phyloP scores from a whole-genome alignment of 2,113 vertebrate species.

The Scalopus aquaticus region DNA sequence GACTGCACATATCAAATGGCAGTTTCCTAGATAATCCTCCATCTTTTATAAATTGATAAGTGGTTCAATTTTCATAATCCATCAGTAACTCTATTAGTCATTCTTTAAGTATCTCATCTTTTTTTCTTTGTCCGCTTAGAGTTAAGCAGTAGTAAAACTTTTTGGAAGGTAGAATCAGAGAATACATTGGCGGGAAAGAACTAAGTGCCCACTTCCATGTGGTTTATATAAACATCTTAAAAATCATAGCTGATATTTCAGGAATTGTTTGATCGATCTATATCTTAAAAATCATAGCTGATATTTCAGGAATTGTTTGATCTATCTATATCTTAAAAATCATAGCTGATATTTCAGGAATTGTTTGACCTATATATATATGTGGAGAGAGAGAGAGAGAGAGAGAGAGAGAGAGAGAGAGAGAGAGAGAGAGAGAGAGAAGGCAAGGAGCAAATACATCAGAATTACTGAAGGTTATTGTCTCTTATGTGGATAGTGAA shows the following conservation, averaged over 20 bases:
- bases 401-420: too few relatives aligned
- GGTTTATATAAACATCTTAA: slow-evolving; percentile 11
- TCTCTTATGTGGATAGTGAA: neutral
- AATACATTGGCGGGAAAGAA: neutral
- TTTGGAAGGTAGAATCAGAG: neutral
- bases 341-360: neutral
- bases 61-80: slow-evolving; percentile 15
- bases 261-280: neutral
- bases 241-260: neutral
- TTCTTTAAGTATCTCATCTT: neutral
- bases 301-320: neutral
- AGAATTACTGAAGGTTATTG: neutral
- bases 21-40: neutral
- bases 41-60: neutral
- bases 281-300: neutral
- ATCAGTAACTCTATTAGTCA: neutral
- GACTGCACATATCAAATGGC: neutral
- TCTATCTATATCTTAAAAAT: neutral
- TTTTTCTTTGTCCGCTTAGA: neutral
- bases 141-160: neutral
- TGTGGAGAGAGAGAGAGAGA: too few relatives aligned
- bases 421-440: neutral
- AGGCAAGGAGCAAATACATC: neutral
- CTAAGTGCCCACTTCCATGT: neutral
- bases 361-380: neutral